phyloP scores from a whole-genome alignment of 2,888 invertebrate species.

The Drosophila flavopinicola region DNA sequence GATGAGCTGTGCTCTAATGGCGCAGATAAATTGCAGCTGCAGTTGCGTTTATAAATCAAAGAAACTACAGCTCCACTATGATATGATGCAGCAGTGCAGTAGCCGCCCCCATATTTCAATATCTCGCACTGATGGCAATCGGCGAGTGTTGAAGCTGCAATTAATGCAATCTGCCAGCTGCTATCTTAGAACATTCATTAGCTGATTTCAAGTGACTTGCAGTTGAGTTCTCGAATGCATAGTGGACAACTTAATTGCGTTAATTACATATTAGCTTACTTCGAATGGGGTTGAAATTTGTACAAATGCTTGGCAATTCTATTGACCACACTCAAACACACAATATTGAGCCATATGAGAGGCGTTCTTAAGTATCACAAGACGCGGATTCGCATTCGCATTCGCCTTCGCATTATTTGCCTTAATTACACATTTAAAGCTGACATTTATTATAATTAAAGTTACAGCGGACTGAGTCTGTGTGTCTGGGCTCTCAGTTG shows the following conservation, averaged over 20 bases:
- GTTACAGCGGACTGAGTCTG: constrained; percentile 46
- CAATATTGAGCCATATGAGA: constrained; percentile 4
- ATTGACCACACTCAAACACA: background rate
- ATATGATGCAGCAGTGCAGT: constrained; percentile 19
- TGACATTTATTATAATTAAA: constrained; percentile 78
- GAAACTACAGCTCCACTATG: constrained; percentile 2
- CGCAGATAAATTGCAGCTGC: constrained; percentile 37
- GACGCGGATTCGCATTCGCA: constrained; percentile 19
- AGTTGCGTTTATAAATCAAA: constrained; percentile 53
- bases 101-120: constrained; percentile 23
- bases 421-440: constrained; percentile 73
- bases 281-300: constrained; percentile 21
- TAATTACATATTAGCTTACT: constrained; percentile 66
- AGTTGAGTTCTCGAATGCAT: constrained; percentile 36
- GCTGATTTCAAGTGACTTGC: constrained; percentile 54
- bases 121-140: constrained; percentile 65
- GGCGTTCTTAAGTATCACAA: constrained; percentile 1
- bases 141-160: constrained; percentile 68
- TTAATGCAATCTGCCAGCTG: constrained; percentile 63
- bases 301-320: constrained; percentile 5
- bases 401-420: constrained; percentile 30
- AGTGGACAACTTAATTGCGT: constrained; percentile 69
- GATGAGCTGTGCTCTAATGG: constrained; percentile 71
- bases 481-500: constrained; percentile 20
- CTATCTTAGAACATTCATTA: constrained; percentile 75